Evolutionary conservation across 2,113 vertebrate genomes (phyloP).

Genomic region (Ochotona curzoniae): DNA sequence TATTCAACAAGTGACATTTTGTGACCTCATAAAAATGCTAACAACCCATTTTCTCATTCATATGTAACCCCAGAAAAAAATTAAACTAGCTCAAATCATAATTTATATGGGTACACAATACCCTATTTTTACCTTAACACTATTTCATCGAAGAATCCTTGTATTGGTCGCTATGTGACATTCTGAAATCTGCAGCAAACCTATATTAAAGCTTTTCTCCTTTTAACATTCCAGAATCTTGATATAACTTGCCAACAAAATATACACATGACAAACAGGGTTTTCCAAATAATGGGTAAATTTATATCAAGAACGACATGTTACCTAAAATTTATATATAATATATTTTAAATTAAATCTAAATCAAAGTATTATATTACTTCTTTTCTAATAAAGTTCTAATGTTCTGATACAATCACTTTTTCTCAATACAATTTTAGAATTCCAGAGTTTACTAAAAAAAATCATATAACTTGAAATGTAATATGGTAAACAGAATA

Average conservation of each 20-base stretch:
- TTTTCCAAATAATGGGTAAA: background rate
- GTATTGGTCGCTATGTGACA: slow-evolving; percentile 50
- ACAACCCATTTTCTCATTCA: slow-evolving; percentile 64
- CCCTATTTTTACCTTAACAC: slow-evolving; percentile 36
- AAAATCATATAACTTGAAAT: background rate
- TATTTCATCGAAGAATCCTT: background rate
- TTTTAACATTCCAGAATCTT: background rate
- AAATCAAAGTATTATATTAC: background rate
- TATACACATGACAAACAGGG: background rate
- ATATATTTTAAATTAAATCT: background rate
- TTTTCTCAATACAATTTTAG: background rate
- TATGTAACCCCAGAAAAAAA: slow-evolving; percentile 60
- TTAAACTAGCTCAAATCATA: slow-evolving; percentile 33
- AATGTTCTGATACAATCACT: background rate
- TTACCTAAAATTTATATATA: background rate
- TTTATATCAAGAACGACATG: slow-evolving; percentile 28
- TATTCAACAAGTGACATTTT: slow-evolving; percentile 75
- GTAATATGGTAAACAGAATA: background rate
- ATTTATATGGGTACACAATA: slow-evolving; percentile 29
- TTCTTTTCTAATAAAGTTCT: fast-evolving
- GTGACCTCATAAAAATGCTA: slow-evolving; percentile 78
- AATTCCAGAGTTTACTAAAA: background rate
- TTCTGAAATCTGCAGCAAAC: background rate
- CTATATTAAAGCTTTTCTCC: background rate
- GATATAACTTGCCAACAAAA: background rate